Evolutionary conservation across 2,888 invertebrate species (phyloP), one percentile per base, ranked within the genome.

Genomic region (Drosophila lutescens): DNA sequence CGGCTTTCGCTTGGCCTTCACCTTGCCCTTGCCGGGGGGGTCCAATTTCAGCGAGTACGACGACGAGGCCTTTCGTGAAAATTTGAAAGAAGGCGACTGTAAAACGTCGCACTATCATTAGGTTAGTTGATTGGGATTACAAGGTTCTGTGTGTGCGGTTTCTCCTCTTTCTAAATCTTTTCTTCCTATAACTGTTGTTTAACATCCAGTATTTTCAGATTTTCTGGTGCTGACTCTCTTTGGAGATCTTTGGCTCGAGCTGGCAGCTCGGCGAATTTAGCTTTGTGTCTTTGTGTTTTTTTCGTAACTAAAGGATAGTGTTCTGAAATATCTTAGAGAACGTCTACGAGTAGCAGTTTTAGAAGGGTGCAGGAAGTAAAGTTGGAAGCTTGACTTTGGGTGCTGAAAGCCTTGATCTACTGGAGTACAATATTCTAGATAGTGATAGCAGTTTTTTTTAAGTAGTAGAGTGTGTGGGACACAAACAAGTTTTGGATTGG

Each of bases 31-130:
- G 92, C 94, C 95, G 78, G 96, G 96, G 75, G 97, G 96, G 92
- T 98, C 98, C 93, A 98, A 94, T 94, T 97, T 97, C 92, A 98
- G 95, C 91, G 98, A 98, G 94, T 98, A 98, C 92, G 98, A 98
- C 90, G 98, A 98, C 87, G 98, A 97, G 91, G 98, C 98, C 94
- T 98, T 98, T 93, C 98, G 95, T 92, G 98, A 97, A 94, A 98
- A 98, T 95, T 98, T 98, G 95, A 98, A 98, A 93, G 98, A 97
- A 92, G 98, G 98, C 94, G 97, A 98, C 98, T 98, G 96, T 93
- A 95, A 95, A 93, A 93, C 93, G 93, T 94, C 94, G 93, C 93
- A 94, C 94, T 94, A 92, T 92, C 91, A 92, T 92, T 92, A 92
- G 92, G 92, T 92, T 92, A 92, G 92, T 92, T 92, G 92, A 91